phyloP scores from a whole-genome alignment of 2,797 vertebrate species.

The Schizopygopsis pylzovi region DNA sequence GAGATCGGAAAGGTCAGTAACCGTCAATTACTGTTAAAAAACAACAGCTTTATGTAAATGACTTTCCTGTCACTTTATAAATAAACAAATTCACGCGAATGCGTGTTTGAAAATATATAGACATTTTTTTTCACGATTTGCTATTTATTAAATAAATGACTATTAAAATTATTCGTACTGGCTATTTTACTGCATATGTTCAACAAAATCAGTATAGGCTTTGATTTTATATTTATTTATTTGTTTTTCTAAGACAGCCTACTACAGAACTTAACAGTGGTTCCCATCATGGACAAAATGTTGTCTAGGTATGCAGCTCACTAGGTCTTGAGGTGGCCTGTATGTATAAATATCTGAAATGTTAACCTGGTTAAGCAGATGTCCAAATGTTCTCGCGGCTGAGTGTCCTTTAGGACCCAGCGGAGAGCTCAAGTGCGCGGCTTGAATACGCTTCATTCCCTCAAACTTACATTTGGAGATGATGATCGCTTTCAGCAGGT shows the following conservation, averaged over 20 bases:
- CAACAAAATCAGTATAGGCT: not conserved
- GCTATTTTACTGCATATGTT: not conserved
- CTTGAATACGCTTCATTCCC: slow-evolving; percentile 74
- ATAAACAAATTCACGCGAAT: not conserved
- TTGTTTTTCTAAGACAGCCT: not conserved
- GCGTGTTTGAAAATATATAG: not conserved
- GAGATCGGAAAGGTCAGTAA: slow-evolving; percentile 9
- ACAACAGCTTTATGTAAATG: not conserved
- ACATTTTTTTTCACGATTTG: not conserved
- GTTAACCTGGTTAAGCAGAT: slow-evolving; percentile 18
- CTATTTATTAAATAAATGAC: not conserved
- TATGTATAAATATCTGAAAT: not conserved
- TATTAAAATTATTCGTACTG: not conserved
- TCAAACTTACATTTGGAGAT: slow-evolving; percentile 75
- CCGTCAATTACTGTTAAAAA: not conserved
- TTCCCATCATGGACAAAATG: not conserved
- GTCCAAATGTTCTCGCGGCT: not conserved
- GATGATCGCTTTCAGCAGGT: slow-evolving; percentile 69
- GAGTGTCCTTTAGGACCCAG: slow-evolving; percentile 80
- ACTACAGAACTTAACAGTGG: not conserved
- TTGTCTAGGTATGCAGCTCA: not conserved
- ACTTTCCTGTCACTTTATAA: not conserved
- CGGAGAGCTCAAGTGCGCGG: slow-evolving; percentile 75
- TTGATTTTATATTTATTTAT: not conserved
- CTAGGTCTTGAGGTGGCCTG: not conserved